Conservation (phyloP, 2,113 vertebrate genomes). For the Zosterops pallidus region DNA sequence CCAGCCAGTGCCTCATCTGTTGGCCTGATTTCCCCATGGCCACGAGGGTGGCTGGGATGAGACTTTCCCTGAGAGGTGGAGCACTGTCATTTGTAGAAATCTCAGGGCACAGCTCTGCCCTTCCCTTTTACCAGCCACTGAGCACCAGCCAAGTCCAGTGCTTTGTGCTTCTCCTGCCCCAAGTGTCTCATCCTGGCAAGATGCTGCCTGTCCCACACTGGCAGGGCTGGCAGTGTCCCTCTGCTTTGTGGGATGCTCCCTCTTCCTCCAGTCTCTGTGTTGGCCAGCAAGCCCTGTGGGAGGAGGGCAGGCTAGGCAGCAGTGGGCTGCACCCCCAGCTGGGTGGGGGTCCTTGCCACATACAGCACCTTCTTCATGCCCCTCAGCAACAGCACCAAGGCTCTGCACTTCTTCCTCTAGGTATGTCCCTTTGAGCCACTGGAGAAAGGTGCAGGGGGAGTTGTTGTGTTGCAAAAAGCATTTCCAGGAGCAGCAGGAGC, state of each 20-base stretch:
- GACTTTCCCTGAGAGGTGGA: neutral
- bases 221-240: neutral
- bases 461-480: fast-evolving
- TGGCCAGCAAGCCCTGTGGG: slow-evolving; percentile 68
- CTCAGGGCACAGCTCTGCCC: neutral
- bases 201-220: neutral
- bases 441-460: too few relatives aligned
- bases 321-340: slow-evolving; percentile 34
- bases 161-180: neutral
- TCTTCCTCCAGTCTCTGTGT: slow-evolving; percentile 13
- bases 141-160: neutral
- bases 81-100: neutral
- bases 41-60: neutral
- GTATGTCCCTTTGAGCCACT: slow-evolving; percentile 44
- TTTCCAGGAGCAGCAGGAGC: neutral
- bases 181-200: neutral
- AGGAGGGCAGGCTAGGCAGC: slow-evolving; percentile 55
- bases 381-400: slow-evolving; percentile 80
- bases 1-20: neutral
- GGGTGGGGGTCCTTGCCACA: slow-evolving; percentile 71
- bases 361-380: slow-evolving; percentile 82
- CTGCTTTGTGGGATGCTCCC: neutral
- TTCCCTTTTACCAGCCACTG: neutral
- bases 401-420: slow-evolving; percentile 80
- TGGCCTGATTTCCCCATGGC: neutral